These are phyloP conservation scores for Xyrichtys novacula DNA, from an alignment of 2,797 vertebrate species.

Conservation along the genomic window DNA sequence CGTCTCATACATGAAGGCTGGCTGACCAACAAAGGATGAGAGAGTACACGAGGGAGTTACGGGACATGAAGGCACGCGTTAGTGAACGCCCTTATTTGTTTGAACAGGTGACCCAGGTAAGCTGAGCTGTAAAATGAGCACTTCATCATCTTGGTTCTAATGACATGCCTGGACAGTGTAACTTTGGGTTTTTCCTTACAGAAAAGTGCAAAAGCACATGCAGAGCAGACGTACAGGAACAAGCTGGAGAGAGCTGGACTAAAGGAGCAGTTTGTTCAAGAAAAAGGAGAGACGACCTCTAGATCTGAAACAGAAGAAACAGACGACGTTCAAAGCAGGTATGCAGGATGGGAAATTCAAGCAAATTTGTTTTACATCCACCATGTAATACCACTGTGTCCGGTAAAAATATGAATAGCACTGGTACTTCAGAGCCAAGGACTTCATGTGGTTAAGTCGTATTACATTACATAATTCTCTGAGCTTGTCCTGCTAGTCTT, in stretches of 20 bases:
- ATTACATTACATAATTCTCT: slow-evolving; percentile 80
- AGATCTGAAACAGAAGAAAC: slow-evolving; percentile 41
- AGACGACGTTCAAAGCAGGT: slow-evolving; percentile 78
- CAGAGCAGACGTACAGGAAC: slow-evolving; percentile 86
- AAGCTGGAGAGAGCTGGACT: slow-evolving; percentile 88
- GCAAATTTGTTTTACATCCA: slow-evolving; percentile 49
- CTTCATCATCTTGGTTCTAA: neutral
- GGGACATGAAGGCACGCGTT: slow-evolving; percentile 91
- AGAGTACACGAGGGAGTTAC: slow-evolving; percentile 91
- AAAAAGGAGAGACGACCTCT: slow-evolving; percentile 78
- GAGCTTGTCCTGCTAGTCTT: slow-evolving; percentile 65
- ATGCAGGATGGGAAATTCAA: slow-evolving; percentile 57
- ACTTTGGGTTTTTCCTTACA: slow-evolving; percentile 59
- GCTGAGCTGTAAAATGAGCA: neutral
- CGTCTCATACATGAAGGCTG: slow-evolving; percentile 82
- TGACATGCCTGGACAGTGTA: neutral
- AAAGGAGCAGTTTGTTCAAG: slow-evolving; percentile 89
- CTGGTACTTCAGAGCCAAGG: slow-evolving; percentile 66
- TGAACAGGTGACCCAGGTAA: slow-evolving; percentile 93
- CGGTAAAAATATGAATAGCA: slow-evolving; percentile 78
- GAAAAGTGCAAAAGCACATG: slow-evolving; percentile 86
- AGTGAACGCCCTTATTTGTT: slow-evolving; percentile 92
- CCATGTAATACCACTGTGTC: slow-evolving; percentile 64
- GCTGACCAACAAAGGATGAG: slow-evolving; percentile 88
- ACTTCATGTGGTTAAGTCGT: slow-evolving; percentile 75